Percentiles rank a stretch among this genome's conserved stretches.
Evolutionary conservation across 30 jellyfish, hydroid and myxozoan species (phyloP).

Genomic region (Aurelia sp.): DNA sequence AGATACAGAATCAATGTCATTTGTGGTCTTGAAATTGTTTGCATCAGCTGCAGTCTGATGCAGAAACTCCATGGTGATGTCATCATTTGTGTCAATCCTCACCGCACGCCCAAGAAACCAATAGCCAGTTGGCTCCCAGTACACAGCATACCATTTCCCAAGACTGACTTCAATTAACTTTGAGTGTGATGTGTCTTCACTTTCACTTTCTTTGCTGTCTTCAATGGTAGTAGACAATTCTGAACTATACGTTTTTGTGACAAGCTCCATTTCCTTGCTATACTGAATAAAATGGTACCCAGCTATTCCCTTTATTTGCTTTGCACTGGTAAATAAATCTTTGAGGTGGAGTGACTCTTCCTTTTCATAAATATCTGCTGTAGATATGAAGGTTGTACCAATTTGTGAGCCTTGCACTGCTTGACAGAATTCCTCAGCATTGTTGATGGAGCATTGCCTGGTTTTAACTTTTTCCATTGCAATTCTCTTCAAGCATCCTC

Average conservation of each 20-base stretch:
- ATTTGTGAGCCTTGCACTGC: slow-evolving; percentile 33
- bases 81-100: not conserved
- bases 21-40: slow-evolving; percentile 32
- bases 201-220: slow-evolving; percentile 15
- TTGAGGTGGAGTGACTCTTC: slow-evolving; percentile 23
- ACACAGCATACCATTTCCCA: slow-evolving; percentile 38
- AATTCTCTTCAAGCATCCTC: slow-evolving; percentile 37
- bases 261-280: slow-evolving; percentile 25
- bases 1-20: slow-evolving; percentile 33
- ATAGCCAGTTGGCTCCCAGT: not conserved
- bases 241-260: slow-evolving; percentile 6
- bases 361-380: slow-evolving; percentile 23
- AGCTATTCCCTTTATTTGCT: slow-evolving; percentile 29
- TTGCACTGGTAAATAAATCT: slow-evolving; percentile 23
- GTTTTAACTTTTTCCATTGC: slow-evolving; percentile 37
- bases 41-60: slow-evolving; percentile 23
- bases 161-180: not conserved
- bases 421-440: slow-evolving; percentile 25
- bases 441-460: slow-evolving; percentile 47
- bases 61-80: slow-evolving; percentile 7
- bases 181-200: not conserved
- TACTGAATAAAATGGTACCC: slow-evolving; percentile 17
- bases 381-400: slow-evolving; percentile 26
- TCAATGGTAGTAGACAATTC: not conserved
- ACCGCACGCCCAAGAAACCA: no score